Evolutionary conservation across 2,888 invertebrate genomes (phyloP).

Genomic region (Acanthosepion esculentum): DNA sequence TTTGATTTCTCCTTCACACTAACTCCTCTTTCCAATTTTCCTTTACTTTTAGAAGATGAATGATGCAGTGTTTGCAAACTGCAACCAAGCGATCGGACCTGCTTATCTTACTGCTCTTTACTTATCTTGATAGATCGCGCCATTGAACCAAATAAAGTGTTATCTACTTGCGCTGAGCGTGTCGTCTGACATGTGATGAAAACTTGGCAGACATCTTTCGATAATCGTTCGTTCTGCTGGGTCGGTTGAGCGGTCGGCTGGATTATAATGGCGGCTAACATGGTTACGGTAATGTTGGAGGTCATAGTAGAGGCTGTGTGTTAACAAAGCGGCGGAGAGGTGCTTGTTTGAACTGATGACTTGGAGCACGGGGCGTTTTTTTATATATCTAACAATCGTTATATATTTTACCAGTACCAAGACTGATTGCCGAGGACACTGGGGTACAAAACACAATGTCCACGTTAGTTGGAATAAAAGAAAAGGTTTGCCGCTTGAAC

Average conservation of each 20-base stretch:
- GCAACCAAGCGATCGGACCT: background rate
- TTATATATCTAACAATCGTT: background rate
- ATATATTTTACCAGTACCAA: background rate
- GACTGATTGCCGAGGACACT: background rate
- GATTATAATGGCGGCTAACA: background rate
- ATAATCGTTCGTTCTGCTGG: background rate
- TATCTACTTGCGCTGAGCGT: background rate
- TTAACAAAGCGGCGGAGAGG: background rate
- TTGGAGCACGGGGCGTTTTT: background rate
- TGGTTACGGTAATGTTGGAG: background rate
- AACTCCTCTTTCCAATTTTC: background rate
- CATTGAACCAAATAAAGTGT: conserved; percentile 33
- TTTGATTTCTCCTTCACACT: background rate
- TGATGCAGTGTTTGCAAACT: background rate
- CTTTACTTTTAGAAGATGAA: background rate
- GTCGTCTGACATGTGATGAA: conserved; percentile 33
- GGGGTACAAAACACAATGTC: background rate
- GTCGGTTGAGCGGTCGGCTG: background rate
- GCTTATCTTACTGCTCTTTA: background rate
- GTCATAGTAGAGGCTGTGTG: background rate
- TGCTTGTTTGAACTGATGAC: no score
- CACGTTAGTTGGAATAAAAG: background rate
- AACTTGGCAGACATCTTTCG: background rate
- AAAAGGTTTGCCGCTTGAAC: background rate
- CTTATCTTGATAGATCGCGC: background rate